phyloP scores from a whole-genome alignment of 2,113 vertebrate genomes.

The Bubo scandiacus region DNA sequence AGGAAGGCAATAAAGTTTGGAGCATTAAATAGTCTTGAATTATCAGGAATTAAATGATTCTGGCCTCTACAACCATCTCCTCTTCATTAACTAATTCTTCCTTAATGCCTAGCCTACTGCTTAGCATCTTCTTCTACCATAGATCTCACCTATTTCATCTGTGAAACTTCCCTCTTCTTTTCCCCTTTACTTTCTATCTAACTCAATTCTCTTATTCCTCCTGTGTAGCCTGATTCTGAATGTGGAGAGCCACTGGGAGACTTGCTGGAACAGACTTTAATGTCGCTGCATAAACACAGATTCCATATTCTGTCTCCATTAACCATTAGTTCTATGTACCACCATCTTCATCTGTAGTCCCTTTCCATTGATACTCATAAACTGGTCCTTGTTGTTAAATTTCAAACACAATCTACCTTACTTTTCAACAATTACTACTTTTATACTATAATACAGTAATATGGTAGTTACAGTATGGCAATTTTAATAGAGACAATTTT shows the following conservation, averaged over 20 bases:
- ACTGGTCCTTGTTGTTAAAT: not conserved
- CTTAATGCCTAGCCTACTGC: not conserved
- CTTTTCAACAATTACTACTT: not conserved
- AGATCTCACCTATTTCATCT: not conserved
- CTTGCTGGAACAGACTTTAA: not conserved
- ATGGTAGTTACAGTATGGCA: not conserved
- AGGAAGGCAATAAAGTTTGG: not conserved
- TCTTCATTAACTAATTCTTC: not conserved
- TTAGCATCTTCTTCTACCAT: not conserved
- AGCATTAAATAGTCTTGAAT: not conserved
- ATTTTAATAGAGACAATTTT: not conserved
- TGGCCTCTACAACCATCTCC: not conserved
- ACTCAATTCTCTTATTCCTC: not conserved
- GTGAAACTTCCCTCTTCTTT: not conserved
- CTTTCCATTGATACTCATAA: not conserved
- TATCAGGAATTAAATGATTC: not conserved
- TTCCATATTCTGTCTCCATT: not conserved
- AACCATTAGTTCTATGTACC: not conserved
- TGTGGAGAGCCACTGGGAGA: not conserved
- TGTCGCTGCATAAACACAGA: not conserved
- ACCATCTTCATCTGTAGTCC: not conserved
- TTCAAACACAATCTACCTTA: not conserved
- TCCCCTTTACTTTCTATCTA: not conserved
- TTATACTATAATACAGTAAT: not conserved
- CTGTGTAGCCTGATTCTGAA: not conserved